Conservation (phyloP, 2,113 vertebrate genomes). For the Labrus mixtus region DNA sequence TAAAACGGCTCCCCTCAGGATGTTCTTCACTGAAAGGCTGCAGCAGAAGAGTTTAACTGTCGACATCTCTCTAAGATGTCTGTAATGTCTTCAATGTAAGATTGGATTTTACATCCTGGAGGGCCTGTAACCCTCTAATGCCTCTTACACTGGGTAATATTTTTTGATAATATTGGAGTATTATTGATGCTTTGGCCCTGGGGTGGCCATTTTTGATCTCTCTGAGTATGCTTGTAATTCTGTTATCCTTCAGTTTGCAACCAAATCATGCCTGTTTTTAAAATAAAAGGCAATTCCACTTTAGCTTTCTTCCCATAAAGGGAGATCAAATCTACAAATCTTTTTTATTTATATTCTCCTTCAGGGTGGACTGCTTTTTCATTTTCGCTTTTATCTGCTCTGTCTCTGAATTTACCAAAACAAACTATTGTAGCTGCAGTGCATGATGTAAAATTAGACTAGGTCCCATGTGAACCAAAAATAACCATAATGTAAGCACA, state of each 20-base stretch:
- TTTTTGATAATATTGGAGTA: conserved; percentile 18
- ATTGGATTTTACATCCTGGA: conserved; percentile 21
- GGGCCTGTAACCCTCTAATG: neutral
- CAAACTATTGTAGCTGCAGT: neutral
- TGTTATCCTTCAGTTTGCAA: conserved; percentile 35
- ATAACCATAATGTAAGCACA: neutral
- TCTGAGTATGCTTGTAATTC: conserved; percentile 28
- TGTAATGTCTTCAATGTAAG: conserved; percentile 5
- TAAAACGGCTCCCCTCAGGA: neutral
- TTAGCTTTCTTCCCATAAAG: conserved; percentile 2
- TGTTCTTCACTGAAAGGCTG: conserved; percentile 2
- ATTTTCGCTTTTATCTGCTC: conserved; percentile 4
- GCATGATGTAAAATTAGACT: neutral
- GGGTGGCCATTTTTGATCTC: conserved; percentile 23
- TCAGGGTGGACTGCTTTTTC: neutral
- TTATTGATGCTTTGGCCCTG: conserved; percentile 28
- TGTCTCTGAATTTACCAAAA: conserved; percentile 14
- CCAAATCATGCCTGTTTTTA: conserved; percentile 6
- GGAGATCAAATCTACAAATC: conserved; percentile 16
- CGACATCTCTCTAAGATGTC: conserved; percentile 20
- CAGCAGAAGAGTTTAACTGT: conserved; percentile 17
- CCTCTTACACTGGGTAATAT: conserved; percentile 15
- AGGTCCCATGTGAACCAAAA: neutral
- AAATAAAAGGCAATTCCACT: conserved; percentile 19
- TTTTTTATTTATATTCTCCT: conserved; percentile 1